A percentile compares a stretch with the other conserved stretches of the same genome.
Conservation (phyloP, 2,113 vertebrate species). For the Speoplatyrhinus poulsoni region DNA sequence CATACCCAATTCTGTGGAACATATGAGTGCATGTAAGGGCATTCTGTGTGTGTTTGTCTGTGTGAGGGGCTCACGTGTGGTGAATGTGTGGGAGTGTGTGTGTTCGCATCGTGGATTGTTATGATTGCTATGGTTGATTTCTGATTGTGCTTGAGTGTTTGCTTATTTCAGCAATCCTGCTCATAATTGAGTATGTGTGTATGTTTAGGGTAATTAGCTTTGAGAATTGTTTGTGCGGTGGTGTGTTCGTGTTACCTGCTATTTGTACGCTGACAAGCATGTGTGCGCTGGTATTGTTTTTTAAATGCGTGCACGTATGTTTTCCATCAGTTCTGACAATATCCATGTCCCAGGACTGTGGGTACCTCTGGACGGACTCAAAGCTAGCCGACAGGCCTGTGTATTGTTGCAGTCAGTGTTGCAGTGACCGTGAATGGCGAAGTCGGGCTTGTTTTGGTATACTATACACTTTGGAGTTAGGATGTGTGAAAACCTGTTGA, state of each 20-base stretch:
- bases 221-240: slow-evolving; percentile 29
- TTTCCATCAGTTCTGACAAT: not conserved
- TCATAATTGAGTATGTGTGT: slow-evolving; percentile 51
- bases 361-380: slow-evolving; percentile 32
- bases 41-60: slow-evolving; percentile 1
- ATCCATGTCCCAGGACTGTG: not conserved
- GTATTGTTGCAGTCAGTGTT: slow-evolving; percentile 55
- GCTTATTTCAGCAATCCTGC: slow-evolving; percentile 59
- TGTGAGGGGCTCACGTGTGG: slow-evolving; percentile 18
- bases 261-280: slow-evolving; percentile 19
- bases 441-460: slow-evolving; percentile 53
- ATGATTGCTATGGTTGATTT: slow-evolving; percentile 65
- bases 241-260: slow-evolving; percentile 22
- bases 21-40: too few relatives aligned
- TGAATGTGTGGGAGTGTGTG: slow-evolving; percentile 19
- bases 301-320: slow-evolving; percentile 4
- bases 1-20: too few relatives aligned
- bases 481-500: slow-evolving; percentile 36
- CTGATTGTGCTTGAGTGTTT: slow-evolving; percentile 70
- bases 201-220: slow-evolving; percentile 56
- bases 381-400: slow-evolving; percentile 42
- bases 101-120: slow-evolving; percentile 37
- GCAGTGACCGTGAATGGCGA: slow-evolving; percentile 35
- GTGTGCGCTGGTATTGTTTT: not conserved
- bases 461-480: slow-evolving; percentile 39